These are phyloP conservation scores for Lacerta agilis DNA, from an alignment of 2,797 vertebrate species.

Conservation along the genomic window DNA sequence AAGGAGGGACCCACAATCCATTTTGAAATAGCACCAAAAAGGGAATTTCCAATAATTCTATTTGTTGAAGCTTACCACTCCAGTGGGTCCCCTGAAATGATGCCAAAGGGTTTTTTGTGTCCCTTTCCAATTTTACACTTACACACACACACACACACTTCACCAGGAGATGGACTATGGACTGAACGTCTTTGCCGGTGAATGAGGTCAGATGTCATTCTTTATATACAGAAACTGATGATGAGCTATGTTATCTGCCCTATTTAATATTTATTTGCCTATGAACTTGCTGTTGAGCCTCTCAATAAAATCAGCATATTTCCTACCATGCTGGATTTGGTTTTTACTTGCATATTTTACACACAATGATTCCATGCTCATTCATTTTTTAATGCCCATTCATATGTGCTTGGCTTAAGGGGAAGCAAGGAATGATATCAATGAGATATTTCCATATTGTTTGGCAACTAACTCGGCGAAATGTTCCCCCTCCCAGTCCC, in stretches of 20 bases:
- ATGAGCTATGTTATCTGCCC: neutral
- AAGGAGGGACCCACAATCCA: neutral
- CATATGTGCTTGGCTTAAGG: constrained; percentile 40
- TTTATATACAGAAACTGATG: constrained; percentile 29
- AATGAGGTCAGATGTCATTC: neutral
- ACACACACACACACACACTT: too few relatives aligned
- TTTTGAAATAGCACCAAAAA: too few relatives aligned
- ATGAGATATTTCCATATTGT: constrained; percentile 26
- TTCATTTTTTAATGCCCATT: constrained; percentile 10
- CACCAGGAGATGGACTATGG: neutral
- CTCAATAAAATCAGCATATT: neutral
- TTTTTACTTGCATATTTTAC: constrained; percentile 43
- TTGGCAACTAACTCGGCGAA: constrained; percentile 6
- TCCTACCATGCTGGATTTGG: constrained; percentile 29
- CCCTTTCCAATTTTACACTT: too few relatives aligned
- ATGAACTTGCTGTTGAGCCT: constrained; percentile 21
- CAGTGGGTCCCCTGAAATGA: too few relatives aligned
- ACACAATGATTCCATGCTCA: constrained; percentile 15
- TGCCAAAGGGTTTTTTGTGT: too few relatives aligned
- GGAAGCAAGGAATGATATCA: constrained; percentile 30
- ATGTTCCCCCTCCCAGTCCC: neutral
- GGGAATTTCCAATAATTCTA: neutral
- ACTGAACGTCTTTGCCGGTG: neutral
- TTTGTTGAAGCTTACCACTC: too few relatives aligned
- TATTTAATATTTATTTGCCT: neutral